phyloP scores from a whole-genome alignment of 2,797 vertebrate species.

The Dendrocincla tyrannina region DNA sequence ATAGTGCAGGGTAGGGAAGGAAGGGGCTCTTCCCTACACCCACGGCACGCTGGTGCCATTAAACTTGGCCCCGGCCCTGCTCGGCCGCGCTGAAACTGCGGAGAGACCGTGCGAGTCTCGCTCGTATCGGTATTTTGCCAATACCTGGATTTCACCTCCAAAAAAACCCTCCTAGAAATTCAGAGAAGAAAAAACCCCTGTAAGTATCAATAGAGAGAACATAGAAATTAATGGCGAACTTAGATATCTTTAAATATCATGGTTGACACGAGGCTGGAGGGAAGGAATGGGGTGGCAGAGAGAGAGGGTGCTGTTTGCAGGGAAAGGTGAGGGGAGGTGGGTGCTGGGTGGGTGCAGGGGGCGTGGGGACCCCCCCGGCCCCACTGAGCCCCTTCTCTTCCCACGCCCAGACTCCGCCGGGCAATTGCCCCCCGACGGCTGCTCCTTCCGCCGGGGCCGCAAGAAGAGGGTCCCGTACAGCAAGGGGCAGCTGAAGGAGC shows the following conservation, averaged over 20 bases:
- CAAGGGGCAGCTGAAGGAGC: constrained; percentile 92
- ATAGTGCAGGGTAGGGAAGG: no score
- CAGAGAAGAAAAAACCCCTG: accelerated
- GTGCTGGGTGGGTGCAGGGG: not conserved
- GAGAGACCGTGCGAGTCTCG: not conserved
- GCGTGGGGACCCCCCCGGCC: not conserved
- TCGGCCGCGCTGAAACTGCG: not conserved
- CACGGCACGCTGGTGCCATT: not conserved
- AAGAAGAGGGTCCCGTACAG: constrained; percentile 97
- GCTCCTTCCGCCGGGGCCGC: constrained; percentile 85
- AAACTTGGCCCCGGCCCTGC: not conserved
- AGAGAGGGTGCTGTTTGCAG: not conserved
- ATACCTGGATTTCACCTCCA: not conserved
- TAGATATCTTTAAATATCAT: not conserved
- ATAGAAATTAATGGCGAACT: not conserved
- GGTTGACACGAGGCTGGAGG: not conserved
- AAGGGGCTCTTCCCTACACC: not conserved
- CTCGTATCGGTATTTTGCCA: not conserved
- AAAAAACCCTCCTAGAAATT: not conserved
- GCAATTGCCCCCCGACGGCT: constrained; percentile 69
- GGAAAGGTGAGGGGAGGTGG: not conserved
- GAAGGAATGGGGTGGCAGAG: not conserved
- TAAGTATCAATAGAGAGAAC: no score
- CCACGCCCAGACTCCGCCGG: constrained; percentile 39
- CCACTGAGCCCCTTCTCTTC: not conserved